Percentiles rank a stretch among this genome's conserved stretches.
phyloP scores from a whole-genome alignment of 2,888 invertebrate genomes.

The Pasiphila rectangulata region DNA sequence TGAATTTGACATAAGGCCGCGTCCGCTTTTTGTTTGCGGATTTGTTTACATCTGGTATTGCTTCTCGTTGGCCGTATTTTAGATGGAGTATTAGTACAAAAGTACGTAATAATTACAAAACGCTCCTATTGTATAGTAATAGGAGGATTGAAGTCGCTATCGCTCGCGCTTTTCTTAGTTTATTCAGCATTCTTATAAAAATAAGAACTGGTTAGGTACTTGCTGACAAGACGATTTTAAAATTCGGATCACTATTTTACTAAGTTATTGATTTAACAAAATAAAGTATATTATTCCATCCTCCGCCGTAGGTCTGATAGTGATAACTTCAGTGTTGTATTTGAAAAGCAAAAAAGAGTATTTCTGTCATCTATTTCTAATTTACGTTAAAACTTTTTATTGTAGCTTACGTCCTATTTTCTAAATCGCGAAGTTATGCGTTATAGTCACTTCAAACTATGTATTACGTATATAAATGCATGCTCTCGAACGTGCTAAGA shows the following conservation, averaged over 20 bases:
- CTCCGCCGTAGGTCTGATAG: not conserved
- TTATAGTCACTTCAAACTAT: conserved; percentile 46
- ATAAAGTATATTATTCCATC: conserved; percentile 1
- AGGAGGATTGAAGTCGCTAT: conserved; percentile 18
- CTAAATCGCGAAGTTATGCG: too few relatives aligned
- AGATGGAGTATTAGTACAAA: conserved; percentile 33
- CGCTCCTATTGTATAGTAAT: conserved; percentile 20
- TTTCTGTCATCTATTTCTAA: not conserved
- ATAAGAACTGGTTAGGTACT: not conserved
- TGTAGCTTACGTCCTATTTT: too few relatives aligned
- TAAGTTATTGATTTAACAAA: not conserved
- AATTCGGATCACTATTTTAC: too few relatives aligned
- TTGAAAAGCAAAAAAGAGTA: not conserved
- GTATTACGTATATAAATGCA: conserved; percentile 56
- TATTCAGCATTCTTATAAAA: conserved; percentile 14
- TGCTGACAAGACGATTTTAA: too few relatives aligned
- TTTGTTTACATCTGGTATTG: too few relatives aligned
- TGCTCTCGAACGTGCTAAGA: conserved; percentile 53
- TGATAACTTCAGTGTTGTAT: not conserved
- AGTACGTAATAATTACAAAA: conserved; percentile 32
- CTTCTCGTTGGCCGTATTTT: too few relatives aligned
- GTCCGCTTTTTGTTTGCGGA: too few relatives aligned
- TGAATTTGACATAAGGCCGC: too few relatives aligned
- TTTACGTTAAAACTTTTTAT: not conserved
- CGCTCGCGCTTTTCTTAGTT: conserved; percentile 14